phyloP scores from a whole-genome alignment of 2,888 invertebrate species.

The Meliscaeva auricollis region DNA sequence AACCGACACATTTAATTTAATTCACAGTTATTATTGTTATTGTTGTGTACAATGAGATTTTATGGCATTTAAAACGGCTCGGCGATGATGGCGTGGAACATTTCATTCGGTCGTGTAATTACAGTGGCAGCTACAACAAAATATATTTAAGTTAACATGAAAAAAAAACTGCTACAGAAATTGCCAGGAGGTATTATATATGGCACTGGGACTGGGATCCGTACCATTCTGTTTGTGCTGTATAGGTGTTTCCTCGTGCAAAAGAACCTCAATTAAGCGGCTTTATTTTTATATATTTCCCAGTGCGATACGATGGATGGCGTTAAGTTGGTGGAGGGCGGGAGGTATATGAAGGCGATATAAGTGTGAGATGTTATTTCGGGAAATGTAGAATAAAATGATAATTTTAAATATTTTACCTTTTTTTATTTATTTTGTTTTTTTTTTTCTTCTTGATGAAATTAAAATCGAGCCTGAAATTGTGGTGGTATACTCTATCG shows the following conservation, averaged over 20 bases:
- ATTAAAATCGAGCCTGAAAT: slow-evolving; percentile 11
- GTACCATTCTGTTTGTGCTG: not conserved
- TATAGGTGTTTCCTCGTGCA: slow-evolving; percentile 25
- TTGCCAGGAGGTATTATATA: not conserved
- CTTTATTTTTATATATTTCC: slow-evolving; percentile 15
- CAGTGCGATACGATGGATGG: not conserved
- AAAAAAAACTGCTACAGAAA: not conserved
- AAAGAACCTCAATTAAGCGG: slow-evolving; percentile 27
- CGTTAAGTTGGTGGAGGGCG: not conserved
- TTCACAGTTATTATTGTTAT: slow-evolving; percentile 60
- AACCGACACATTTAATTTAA: slow-evolving; percentile 57
- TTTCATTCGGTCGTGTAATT: slow-evolving; percentile 33
- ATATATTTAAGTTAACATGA: not conserved
- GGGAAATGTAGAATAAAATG: slow-evolving; percentile 37
- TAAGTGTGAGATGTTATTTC: slow-evolving; percentile 3
- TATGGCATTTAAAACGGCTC: slow-evolving; percentile 59
- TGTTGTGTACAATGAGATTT: slow-evolving; percentile 64
- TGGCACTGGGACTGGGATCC: too few species aligned
- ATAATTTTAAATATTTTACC: slow-evolving; percentile 8
- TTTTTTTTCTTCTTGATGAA: not conserved
- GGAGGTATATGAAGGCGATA: not conserved
- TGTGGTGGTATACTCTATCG: not conserved
- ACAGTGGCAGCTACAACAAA: slow-evolving; percentile 6
- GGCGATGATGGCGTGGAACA: slow-evolving; percentile 18
- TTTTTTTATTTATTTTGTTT: not conserved